Evolutionary conservation across 2,888 invertebrate genomes (phyloP), one percentile per base, ranked within the genome.

Genomic region (Volucella zonaria): DNA sequence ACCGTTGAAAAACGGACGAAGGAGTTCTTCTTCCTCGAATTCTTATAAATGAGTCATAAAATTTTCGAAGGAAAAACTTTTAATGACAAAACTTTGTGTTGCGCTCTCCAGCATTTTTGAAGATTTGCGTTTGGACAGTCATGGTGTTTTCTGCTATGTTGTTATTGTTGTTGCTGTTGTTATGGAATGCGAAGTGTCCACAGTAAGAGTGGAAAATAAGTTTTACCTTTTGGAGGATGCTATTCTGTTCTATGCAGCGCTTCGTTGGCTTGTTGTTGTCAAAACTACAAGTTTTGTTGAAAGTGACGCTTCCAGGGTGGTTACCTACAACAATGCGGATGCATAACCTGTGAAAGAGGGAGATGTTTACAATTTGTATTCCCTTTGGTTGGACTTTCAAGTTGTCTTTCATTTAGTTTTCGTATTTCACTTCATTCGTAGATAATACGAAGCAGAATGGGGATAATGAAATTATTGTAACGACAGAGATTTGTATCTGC

Each of bases 11-110:
- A 31, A 31, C 6, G 79, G 83, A 56, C 77, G 8, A 61, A 47
- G 31, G 49, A 43, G 43, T 45, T 40, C 14, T 54, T 51, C 15
- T 49, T 73, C 45, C 73, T 73, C 68, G 78, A 74, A 82, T 78
- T 82, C 82, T 74, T 78, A 74, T 74, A 82, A 82, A 78, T 73
- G 82, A 78, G 74, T 82, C 82, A 74, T 82, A 82, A 73, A 82
- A 82, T 82, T 31, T 74, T 82, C 73, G 73, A 71, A 74, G 56
- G 82, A 49, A 85, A 85, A 85, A 85, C 80, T 85, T 85, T 85
- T 85, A 85, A 85, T 85, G 85, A 80, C 67, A 85, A 85, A 85
- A 85, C 61, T 83, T 82, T 80, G 31, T 31, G 31, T 75, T 77
- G 58, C 67, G 75, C 67, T 71, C 76, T 62, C 49, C 42, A 70